Evolutionary conservation across 2,888 invertebrate species (phyloP), one percentile per base, ranked within the genome.

Genomic region (Melieria picta): DNA sequence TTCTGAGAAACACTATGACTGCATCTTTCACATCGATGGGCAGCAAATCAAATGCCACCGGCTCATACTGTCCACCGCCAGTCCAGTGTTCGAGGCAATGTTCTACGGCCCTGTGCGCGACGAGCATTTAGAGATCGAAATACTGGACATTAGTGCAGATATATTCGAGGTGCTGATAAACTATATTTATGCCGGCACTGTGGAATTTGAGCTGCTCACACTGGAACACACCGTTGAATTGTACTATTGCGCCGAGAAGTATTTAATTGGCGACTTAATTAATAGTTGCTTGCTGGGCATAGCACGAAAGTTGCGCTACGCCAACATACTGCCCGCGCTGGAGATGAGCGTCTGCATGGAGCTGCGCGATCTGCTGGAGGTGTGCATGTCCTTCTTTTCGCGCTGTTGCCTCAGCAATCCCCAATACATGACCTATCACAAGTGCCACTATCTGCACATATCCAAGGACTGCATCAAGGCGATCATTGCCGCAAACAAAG

Each of bases 81-180:
- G 95, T 80, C 95, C 95, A 1, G 95, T 95, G 3, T 95, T 95
- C 81, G 94, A 95, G 83, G 94, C 94, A 5, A 95, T 95, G 95
- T 94, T 95, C 82, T 94, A 90, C 81, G 95, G 95, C 0, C 93
- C 93, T 4, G 75, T 86, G 72, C 79, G 82, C 46, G 80, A 83
- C 67, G 77, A 78, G 56, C 79, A 82, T 55, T 89, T 89, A 76
- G 90, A 90, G 55, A 87, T 87, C 43, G 82, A 81, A 72, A 86
- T 88, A 60, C 79, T 86, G 7, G 88, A 88, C 67, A 86, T 88
- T 66, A 85, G 85, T 69, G 80, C 84, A 3, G 83, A 85, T 2
- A 84, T 85, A n/a, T 88, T 88, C 74, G 80, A 85, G 60, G 80
- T 84, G 7, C 77, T 88, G 45, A 75, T 88, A 11, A 79, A 83